These are phyloP conservation scores for Lanius ludovicianus DNA, from an alignment of 2,113 vertebrate genomes.

Conservation along the genomic window DNA sequence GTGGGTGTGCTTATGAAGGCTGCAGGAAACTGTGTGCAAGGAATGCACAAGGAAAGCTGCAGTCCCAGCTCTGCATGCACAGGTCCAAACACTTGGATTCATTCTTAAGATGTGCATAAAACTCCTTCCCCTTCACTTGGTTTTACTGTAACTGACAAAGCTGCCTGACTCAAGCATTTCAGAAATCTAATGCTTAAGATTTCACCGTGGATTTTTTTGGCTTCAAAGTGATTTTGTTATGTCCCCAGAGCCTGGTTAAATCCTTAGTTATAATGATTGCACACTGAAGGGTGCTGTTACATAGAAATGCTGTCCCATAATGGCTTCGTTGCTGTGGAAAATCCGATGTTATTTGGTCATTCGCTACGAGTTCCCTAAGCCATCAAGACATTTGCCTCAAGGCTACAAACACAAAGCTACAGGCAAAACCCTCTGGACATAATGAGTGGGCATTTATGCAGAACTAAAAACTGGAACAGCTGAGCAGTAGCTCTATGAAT, in stretches of 20 bases:
- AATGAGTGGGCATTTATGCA: constrained; percentile 79
- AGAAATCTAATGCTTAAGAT: constrained; percentile 51
- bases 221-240: constrained; percentile 67
- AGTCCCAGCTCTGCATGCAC: background rate
- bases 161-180: constrained; percentile 39
- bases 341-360: constrained; percentile 76
- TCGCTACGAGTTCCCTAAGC: constrained; percentile 71
- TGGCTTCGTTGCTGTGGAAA: constrained; percentile 77
- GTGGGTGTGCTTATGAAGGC: background rate
- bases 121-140: background rate
- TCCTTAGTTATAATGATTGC: constrained; percentile 70
- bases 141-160: constrained; percentile 53
- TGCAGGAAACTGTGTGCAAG: background rate
- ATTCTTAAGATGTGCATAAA: constrained; percentile 13
- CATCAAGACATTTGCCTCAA: constrained; percentile 78
- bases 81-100: background rate
- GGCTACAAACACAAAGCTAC: constrained; percentile 77
- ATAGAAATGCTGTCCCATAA: constrained; percentile 76
- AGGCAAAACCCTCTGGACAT: constrained; percentile 77
- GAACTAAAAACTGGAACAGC: constrained; percentile 79
- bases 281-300: constrained; percentile 74
- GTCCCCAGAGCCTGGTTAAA: constrained; percentile 65
- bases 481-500: constrained; percentile 76
- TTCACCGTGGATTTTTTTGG: constrained; percentile 57
- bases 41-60: background rate